Base-by-base conservation (phyloP, 1,140 invertebrate species). In the Drosophila hydei region DNA sequence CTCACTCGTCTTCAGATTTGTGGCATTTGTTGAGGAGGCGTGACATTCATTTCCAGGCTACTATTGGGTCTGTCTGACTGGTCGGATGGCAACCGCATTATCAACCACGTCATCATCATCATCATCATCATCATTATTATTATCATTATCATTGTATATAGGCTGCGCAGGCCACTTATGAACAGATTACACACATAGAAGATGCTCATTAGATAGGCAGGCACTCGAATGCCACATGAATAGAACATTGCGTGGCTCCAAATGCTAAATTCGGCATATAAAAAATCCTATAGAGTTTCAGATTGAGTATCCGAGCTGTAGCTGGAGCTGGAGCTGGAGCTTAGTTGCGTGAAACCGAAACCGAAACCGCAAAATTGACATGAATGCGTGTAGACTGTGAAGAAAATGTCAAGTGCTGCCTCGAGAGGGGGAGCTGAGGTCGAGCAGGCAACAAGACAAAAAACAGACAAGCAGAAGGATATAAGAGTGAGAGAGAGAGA, bases 361-460 rank as follows among this genome's bases (percentile, higher is more conserved):
- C 81, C 81, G 75, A 87, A 87, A 81, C 81, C 81, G 74, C 83
- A 73, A 88, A 88, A 83, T 88, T 88, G 83, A 88, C 75, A 89
- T 88, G 84, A 74, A 88, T 76, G 75, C 83, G 75, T 64, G 68
- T 50, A 76, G 78, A 76, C 70, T 83, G 77, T 81, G 75, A 89
- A 88, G 75, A 89, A 88, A 83, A 88, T 89, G 79, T 89, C 83
- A 88, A 88, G 83, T 88, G 83, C 18, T 16, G 21, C n/a, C 12
- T 16, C 50, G 18, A 9, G 36, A 40, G 19, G 48, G 45, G 45
- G 14, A 52, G 77, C 59, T 79, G 50, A 38, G 21, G 21, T 18
- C 14, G 11, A 12, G 50, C 7, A 5, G n/a, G 7, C 5, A 19
- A 12, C n/a, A 16, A 50, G n/a, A 14, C n/a, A 27, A 43, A n/a